These are phyloP conservation scores for Prinia subflava DNA, from an alignment of 2,113 vertebrate genomes.

Conservation along the genomic window DNA sequence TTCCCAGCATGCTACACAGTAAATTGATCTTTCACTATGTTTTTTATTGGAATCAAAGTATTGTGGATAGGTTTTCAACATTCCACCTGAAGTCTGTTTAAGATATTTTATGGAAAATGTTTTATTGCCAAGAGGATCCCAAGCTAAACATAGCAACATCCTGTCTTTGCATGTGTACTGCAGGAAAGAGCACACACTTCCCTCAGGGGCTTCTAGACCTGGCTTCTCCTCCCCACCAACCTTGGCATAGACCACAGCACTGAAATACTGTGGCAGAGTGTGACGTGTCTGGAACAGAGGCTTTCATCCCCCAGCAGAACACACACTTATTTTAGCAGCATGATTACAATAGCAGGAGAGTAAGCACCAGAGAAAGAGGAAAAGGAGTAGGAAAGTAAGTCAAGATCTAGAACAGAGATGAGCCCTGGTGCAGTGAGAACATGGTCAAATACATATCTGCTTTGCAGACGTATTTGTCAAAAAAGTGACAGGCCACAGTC, in stretches of 20 bases:
- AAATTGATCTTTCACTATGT: background rate
- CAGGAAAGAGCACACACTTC: background rate
- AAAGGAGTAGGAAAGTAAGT: background rate
- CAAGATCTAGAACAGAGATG: background rate
- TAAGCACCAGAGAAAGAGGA: background rate
- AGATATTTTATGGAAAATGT: background rate
- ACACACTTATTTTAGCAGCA: background rate
- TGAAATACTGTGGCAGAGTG: background rate
- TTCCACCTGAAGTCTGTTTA: background rate
- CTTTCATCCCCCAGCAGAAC: background rate
- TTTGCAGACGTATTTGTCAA: background rate
- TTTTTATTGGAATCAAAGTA: background rate
- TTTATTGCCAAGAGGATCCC: background rate
- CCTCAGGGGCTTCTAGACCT: background rate
- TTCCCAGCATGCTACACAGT: background rate
- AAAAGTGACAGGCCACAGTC: background rate
- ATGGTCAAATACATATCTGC: background rate
- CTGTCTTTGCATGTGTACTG: background rate
- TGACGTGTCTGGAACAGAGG: accelerated
- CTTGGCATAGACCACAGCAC: background rate
- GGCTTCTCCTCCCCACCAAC: background rate
- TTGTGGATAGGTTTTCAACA: background rate
- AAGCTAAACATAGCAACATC: conserved; percentile 11
- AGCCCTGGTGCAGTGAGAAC: background rate
- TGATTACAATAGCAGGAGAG: background rate